Conservation (phyloP, 2,113 vertebrate genomes). For the Upupa epops region DNA sequence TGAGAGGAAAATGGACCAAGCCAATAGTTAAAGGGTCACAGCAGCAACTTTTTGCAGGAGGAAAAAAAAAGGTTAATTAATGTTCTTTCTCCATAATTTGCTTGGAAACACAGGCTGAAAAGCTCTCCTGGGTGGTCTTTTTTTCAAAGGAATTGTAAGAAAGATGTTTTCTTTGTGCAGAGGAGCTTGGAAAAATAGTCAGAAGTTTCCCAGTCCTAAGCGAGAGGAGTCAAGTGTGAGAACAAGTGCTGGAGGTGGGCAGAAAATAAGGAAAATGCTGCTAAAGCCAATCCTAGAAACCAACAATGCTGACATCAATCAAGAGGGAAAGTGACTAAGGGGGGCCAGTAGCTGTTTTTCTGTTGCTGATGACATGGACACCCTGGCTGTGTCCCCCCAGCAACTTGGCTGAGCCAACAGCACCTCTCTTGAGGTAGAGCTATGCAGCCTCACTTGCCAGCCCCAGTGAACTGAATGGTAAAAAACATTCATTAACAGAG, state of each 20-base stretch:
- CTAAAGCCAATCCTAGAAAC: neutral
- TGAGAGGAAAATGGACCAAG: slow-evolving; percentile 17
- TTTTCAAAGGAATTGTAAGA: slow-evolving; percentile 3
- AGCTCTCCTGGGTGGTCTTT: slow-evolving; percentile 41
- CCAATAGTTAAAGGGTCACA: neutral
- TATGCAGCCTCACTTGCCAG: neutral
- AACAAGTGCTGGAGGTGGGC: neutral
- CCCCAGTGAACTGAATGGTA: neutral
- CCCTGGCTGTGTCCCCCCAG: neutral
- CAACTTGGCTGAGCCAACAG: neutral
- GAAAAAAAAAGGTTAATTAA: slow-evolving; percentile 22
- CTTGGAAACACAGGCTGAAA: slow-evolving; percentile 32
- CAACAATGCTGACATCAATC: neutral
- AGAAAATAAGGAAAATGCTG: neutral
- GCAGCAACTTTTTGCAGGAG: neutral
- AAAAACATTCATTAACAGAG: neutral
- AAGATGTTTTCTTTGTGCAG: neutral
- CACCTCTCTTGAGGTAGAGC: neutral
- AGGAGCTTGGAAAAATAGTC: neutral
- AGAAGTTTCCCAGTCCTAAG: neutral
- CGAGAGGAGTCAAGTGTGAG: neutral
- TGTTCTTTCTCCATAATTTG: slow-evolving; percentile 8
- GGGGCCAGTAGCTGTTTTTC: neutral
- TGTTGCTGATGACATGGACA: neutral
- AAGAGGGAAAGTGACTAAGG: neutral